Evolutionary conservation across 2,797 vertebrate genomes (phyloP), one percentile per base, ranked within the genome.

Genomic region (Alcedo quadribrachys): DNA sequence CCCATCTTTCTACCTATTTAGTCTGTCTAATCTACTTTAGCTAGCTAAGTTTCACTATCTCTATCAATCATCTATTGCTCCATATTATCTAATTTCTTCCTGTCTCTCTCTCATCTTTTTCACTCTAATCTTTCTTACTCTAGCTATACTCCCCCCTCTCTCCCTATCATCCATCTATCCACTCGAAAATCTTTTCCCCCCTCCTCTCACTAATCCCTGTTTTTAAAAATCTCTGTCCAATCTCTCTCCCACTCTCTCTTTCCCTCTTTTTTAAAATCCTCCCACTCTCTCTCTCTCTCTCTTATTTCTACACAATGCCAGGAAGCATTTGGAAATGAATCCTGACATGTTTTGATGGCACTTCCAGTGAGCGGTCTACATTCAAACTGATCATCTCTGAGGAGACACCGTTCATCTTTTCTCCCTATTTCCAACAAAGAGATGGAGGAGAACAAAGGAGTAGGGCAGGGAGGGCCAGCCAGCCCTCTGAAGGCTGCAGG

Each of bases 11-110:
- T 96, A 96, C 21, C 83, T 95, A 94, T 92, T 87, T 81, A 90
- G 80, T 95, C 95, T 92, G 83, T 91, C 96, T 96, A 96, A 86
- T 93, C 96, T 94, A 96, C 91, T 81, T 94, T 43, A 92, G 77
- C 95, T 96, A 96, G 84, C 96, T 96, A 95, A 61, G 27, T 95
- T 95, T 96, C 95, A 94, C 95, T 96, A 96, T 92, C 94, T 95
- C 95, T 96, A 96, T 95, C 94, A 84, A 70, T 95, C 89, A 9
- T 73, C 96, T 96, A 96, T 96, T 96, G 96, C 96, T 96, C 96
- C 95, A 86, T 96, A 67, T 87, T 87, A 79, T 42, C 94, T 96
- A 96, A 83, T 95, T 91, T 93, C 94, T 94, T 95, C 82, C 93
- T 75, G 94, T 96, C 95, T 95, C 92, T 95, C 94, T 95, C 94